Evolutionary conservation across 2,113 vertebrate genomes (phyloP).

Genomic region (Zeus faber): DNA sequence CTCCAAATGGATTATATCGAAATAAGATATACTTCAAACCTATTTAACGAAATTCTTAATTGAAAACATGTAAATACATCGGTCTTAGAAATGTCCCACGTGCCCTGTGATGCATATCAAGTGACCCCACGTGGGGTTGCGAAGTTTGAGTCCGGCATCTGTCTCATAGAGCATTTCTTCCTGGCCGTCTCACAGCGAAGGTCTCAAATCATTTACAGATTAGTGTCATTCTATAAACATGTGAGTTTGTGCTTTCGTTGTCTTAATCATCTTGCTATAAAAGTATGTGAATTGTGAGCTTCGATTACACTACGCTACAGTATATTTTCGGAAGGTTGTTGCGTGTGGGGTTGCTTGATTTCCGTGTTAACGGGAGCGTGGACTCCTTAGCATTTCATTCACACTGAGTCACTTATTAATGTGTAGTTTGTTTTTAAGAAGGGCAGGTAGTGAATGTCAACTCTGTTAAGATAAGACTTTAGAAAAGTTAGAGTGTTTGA

Average conservation of each 20-base stretch:
- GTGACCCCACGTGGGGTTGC: too few relatives aligned
- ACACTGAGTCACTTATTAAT: slow-evolving; percentile 23
- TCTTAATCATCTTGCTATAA: slow-evolving; percentile 36
- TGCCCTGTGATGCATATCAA: too few relatives aligned
- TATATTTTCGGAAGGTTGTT: slow-evolving; percentile 37
- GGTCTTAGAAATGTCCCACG: too few relatives aligned
- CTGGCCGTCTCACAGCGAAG: too few relatives aligned
- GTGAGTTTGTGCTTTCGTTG: slow-evolving; percentile 21
- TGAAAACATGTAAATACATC: too few relatives aligned
- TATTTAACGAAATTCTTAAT: too few relatives aligned
- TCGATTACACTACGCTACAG: slow-evolving; percentile 21
- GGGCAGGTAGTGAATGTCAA: slow-evolving; percentile 17
- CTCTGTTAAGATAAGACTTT: slow-evolving; percentile 21
- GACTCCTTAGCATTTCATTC: slow-evolving; percentile 25
- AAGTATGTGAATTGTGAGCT: slow-evolving; percentile 48
- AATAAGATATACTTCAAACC: too few relatives aligned
- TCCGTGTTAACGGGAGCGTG: slow-evolving; percentile 11
- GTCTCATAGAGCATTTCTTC: too few relatives aligned
- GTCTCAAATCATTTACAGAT: too few relatives aligned
- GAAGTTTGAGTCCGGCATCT: too few relatives aligned
- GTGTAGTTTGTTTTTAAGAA: slow-evolving; percentile 35
- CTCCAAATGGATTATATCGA: too few relatives aligned
- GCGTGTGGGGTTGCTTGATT: slow-evolving; percentile 28
- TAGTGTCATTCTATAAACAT: slow-evolving; percentile 4
- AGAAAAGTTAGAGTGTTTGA: slow-evolving; percentile 21